Evolutionary conservation across 2,888 invertebrate species (phyloP), one percentile per base, ranked within the genome.

Genomic region (Drosophila histrio): DNA sequence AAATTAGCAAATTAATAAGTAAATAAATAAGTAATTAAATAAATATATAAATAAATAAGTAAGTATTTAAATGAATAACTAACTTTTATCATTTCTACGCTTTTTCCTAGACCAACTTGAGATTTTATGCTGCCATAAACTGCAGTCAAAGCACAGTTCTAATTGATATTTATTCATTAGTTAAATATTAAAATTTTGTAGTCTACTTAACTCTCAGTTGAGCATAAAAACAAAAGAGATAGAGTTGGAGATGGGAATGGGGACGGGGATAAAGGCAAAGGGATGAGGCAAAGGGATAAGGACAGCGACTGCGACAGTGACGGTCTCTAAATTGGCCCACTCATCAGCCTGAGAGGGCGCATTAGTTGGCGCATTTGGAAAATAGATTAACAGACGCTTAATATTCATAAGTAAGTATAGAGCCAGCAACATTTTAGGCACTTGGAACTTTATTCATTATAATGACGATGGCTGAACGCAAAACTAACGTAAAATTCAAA

Each of bases 351-450:
- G 41, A 54, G 43, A 54, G 30, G 41, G 50, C n/a, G 69, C 61
- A 68, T 75, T 77, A 68, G 78, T 76, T 65, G 62, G 70, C 61
- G 79, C 75, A 75, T 81, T 85, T 67, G 81, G 65, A 65, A 83
- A 85, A 85, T 81, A 84, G 86, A 79, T 86, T 82, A 86, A 78
- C 78, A 72, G 78, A 49, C 79, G 78, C 81, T 85, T 86, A 76
- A 81, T 86, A 86, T 85, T 86, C 84, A 86, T 81, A 83, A 74
- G 74, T 61, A 71, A 71, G 75, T 58, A 62, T 17, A 30, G 60
- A 30, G 60, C 34, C 47, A 22, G 26, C 34, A 17, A 19, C 59
- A 41, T 52, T 63, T 74, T 22, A 62, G 38, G 56, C 75, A 72
- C 79, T 81, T 58, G 78, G 69, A 79, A 79, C 71, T 84, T 81